A percentile compares a stretch with the other conserved stretches of the same genome.
These are phyloP conservation scores for Protosalanx chinensis DNA, from an alignment of 2,797 vertebrate genomes.

Conservation along the genomic window DNA sequence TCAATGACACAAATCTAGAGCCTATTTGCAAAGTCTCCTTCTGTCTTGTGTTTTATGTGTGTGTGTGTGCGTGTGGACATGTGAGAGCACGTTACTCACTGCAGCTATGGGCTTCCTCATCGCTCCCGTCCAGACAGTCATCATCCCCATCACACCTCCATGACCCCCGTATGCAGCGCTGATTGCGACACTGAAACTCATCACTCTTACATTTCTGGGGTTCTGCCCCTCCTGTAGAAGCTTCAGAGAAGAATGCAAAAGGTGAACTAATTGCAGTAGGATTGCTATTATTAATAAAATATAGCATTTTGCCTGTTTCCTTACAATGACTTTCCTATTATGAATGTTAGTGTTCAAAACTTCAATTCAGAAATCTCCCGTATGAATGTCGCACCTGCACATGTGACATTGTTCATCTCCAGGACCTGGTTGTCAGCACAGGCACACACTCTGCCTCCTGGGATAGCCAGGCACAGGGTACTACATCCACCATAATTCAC, in stretches of 20 bases:
- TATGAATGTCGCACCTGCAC: constrained; percentile 79
- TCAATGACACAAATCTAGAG: too few species aligned
- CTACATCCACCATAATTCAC: constrained; percentile 95
- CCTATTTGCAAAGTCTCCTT: too few species aligned
- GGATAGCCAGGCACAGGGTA: constrained; percentile 92
- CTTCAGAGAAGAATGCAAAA: constrained; percentile 24
- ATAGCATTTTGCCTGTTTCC: background rate
- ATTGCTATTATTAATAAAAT: background rate
- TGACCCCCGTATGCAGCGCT: constrained; percentile 82
- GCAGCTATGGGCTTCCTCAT: constrained; percentile 85
- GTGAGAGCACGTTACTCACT: constrained; percentile 72
- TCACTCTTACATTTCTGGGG: constrained; percentile 81
- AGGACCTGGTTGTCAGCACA: constrained; percentile 95
- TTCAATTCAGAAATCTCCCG: background rate
- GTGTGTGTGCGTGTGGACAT: constrained; percentile 7
- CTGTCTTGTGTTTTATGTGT: constrained; percentile 10
- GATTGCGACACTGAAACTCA: constrained; percentile 93
- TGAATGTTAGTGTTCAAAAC: background rate
- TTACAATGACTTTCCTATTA: background rate
- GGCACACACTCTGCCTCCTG: constrained; percentile 92
- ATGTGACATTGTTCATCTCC: constrained; percentile 93
- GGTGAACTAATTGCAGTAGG: constrained; percentile 3
- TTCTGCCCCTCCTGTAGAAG: constrained; percentile 56
- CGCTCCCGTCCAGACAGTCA: constrained; percentile 93
- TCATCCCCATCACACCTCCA: constrained; percentile 97